Evolutionary conservation across 2,113 vertebrate species (phyloP).

Genomic region (Takifugu flavidus): DNA sequence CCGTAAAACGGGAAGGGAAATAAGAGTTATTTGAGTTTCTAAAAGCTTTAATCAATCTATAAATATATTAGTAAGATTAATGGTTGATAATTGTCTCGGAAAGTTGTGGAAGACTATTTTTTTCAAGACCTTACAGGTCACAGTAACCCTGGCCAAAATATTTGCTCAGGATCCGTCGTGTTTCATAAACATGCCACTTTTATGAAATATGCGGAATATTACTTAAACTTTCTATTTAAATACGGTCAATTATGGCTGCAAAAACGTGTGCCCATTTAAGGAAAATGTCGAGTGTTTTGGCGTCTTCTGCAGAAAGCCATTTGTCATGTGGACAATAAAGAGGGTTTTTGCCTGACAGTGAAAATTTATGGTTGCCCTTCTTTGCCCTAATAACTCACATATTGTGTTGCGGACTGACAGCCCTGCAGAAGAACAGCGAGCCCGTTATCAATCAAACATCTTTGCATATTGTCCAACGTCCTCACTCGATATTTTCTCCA

Average conservation of each 20-base stretch:
- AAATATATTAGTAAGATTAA: not conserved
- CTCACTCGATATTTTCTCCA: constrained; percentile 28
- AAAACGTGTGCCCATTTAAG: constrained; percentile 99
- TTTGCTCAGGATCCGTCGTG: constrained; percentile 83
- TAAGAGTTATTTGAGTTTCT: no score
- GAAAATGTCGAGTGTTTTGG: constrained; percentile 96
- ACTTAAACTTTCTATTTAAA: constrained; percentile 98
- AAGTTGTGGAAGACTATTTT: not conserved
- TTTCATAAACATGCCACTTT: constrained; percentile 97
- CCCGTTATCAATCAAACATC: constrained; percentile 87
- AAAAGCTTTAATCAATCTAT: not conserved
- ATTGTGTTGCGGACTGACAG: constrained; percentile 94
- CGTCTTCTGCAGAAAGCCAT: constrained; percentile 95
- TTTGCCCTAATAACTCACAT: constrained; percentile 99
- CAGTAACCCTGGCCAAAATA: constrained; percentile 32
- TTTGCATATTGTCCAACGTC: constrained; percentile 72
- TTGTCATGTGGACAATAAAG: constrained; percentile 99
- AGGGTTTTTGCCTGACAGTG: constrained; percentile 97
- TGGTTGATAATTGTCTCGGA: not conserved
- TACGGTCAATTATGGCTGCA: constrained; percentile 95
- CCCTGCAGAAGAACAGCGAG: constrained; percentile 89
- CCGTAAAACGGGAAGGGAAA: no score
- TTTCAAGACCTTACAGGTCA: not conserved
- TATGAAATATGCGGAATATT: constrained; percentile 94
- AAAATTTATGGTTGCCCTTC: constrained; percentile 99